Conservation (phyloP, 2,888 invertebrate species). For the Eurois occulta region DNA sequence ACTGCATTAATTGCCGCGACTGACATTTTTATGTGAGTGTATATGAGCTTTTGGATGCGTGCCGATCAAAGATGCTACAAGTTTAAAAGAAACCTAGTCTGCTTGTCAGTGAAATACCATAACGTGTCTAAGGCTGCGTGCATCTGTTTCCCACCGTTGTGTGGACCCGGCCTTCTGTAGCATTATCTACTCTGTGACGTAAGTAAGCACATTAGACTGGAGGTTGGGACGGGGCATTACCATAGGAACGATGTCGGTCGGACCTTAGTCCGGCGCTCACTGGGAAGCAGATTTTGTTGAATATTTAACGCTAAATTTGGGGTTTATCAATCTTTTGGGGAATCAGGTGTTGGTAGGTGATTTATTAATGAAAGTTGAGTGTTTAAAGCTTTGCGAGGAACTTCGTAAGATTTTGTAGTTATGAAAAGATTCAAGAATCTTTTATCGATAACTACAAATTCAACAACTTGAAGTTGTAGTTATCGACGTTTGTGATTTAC, state of each 20-base stretch:
- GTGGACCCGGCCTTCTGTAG: conserved; percentile 1
- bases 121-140: no score
- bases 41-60: no score
- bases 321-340: conserved; percentile 41
- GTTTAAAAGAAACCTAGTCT: no score
- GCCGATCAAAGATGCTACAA: no score
- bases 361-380: conserved; percentile 19
- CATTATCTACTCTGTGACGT: neutral
- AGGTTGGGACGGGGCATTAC: conserved; percentile 41
- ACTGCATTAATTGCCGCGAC: no score
- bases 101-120: no score
- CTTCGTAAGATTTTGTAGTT: conserved; percentile 4
- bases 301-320: conserved; percentile 46
- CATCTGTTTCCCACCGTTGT: neutral
- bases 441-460: neutral
- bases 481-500: neutral
- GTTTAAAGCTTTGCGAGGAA: conserved; percentile 1
- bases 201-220: conserved; percentile 45
- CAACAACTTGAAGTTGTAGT: neutral
- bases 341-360: conserved; percentile 40
- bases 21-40: no score
- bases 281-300: conserved; percentile 16
- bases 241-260: conserved; percentile 53
- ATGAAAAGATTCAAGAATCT: neutral
- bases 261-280: conserved; percentile 15